Conservation (phyloP, 2,888 invertebrate genomes). For the Exocentrus adspersus region DNA sequence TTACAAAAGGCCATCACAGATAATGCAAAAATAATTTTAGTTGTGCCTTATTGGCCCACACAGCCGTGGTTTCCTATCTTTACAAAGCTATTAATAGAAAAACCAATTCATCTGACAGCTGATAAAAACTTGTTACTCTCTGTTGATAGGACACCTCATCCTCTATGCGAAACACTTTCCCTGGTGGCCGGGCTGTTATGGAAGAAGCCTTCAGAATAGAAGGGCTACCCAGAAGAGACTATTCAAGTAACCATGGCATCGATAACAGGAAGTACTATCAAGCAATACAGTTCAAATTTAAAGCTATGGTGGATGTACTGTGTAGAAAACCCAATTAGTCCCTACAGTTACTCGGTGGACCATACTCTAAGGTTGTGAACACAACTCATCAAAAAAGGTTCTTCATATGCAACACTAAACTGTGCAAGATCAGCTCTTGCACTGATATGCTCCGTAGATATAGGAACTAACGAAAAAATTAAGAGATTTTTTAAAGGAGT, state of each 20-base stretch:
- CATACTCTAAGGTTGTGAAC: neutral
- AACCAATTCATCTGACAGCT: constrained; percentile 43
- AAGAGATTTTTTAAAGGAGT: neutral
- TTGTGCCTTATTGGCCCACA: constrained; percentile 41
- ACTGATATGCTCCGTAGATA: neutral
- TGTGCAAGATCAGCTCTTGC: neutral
- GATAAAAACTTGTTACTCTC: constrained; percentile 42
- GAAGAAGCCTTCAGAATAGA: constrained; percentile 38
- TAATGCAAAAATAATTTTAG: constrained; percentile 48
- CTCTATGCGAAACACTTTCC: constrained; percentile 42
- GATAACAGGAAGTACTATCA: constrained; percentile 38
- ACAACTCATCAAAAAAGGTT: neutral
- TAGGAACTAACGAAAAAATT: neutral
- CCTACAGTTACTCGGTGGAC: neutral
- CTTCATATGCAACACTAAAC: neutral
- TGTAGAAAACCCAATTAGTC: neutral
- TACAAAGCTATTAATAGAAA: constrained; percentile 7
- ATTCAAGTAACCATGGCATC: constrained; percentile 40
- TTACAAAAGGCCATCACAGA: constrained; percentile 51
- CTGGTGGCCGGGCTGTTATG: constrained; percentile 49
- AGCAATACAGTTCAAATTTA: constrained; percentile 37
- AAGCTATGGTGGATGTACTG: constrained; percentile 6
- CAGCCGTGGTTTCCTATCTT: constrained; percentile 51
- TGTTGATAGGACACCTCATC: constrained; percentile 46
- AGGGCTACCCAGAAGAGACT: constrained; percentile 27